phyloP scores from a whole-genome alignment of 2,797 vertebrate species.

The Oreortyx pictus region DNA sequence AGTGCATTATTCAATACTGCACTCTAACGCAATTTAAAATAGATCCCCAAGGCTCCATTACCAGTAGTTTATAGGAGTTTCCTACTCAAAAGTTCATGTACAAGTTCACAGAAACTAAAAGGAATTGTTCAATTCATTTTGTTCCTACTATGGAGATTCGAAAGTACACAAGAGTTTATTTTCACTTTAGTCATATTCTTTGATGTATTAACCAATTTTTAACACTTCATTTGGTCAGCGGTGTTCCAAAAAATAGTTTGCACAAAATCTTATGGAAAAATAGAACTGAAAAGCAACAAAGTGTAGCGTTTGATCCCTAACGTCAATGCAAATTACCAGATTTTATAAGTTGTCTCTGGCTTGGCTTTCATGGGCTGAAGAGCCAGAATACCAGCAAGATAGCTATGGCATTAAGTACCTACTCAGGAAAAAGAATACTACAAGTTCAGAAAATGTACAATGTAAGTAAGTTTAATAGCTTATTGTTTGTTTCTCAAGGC shows the following conservation, averaged over 20 bases:
- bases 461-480: neutral
- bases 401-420: neutral
- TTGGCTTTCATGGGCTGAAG: neutral
- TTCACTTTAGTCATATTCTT: neutral
- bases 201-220: neutral
- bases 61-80: neutral
- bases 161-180: neutral
- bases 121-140: constrained; percentile 6
- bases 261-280: neutral
- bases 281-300: rapidly evolving
- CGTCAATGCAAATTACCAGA: neutral
- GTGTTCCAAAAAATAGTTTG: neutral
- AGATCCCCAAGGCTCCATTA: constrained; percentile 38
- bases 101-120: constrained; percentile 3
- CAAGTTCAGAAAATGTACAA: neutral
- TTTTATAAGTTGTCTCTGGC: neutral
- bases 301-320: neutral
- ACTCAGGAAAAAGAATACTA: neutral
- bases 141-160: neutral
- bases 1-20: constrained; percentile 22
- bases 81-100: constrained; percentile 17
- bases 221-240: neutral
- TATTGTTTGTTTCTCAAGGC: neutral
- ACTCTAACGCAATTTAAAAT: constrained; percentile 51
- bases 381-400: neutral